Evolutionary conservation across 1,140 invertebrate genomes (phyloP).

Genomic region (Camponotus pennsylvanicus): DNA sequence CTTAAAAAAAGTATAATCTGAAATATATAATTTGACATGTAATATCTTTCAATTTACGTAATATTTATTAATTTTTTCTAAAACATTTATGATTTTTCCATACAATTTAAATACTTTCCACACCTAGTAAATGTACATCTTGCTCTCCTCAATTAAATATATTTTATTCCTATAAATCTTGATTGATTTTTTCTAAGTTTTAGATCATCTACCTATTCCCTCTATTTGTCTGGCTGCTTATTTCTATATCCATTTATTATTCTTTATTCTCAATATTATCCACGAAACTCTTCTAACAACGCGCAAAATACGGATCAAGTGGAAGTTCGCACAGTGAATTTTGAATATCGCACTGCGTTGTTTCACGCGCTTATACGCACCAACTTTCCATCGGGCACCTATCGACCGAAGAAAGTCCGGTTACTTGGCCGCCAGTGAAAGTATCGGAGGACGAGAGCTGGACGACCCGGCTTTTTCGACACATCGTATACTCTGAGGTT

Average conservation of each 20-base stretch:
- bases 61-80: no score
- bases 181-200: background rate
- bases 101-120: no score
- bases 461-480: conserved; percentile 64
- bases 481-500: conserved; percentile 51
- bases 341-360: conserved; percentile 43
- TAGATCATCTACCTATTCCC: background rate
- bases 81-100: no score
- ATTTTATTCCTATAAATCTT: background rate
- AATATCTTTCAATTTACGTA: background rate
- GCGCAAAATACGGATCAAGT: background rate
- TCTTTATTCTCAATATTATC: background rate
- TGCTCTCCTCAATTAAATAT: no score
- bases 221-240: background rate
- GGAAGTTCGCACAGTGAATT: background rate
- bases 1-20: background rate
- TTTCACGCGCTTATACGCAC: conserved; percentile 51
- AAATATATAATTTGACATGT: background rate
- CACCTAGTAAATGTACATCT: no score
- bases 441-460: conserved; percentile 75
- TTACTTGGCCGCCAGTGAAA: conserved; percentile 80
- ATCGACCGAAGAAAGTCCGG: conserved; percentile 85
- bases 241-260: background rate
- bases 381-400: conserved; percentile 83
- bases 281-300: background rate